Percentiles rank a stretch among this genome's conserved stretches.
Evolutionary conservation across 2,888 invertebrate species (phyloP).

Genomic region (Apantesis nais): DNA sequence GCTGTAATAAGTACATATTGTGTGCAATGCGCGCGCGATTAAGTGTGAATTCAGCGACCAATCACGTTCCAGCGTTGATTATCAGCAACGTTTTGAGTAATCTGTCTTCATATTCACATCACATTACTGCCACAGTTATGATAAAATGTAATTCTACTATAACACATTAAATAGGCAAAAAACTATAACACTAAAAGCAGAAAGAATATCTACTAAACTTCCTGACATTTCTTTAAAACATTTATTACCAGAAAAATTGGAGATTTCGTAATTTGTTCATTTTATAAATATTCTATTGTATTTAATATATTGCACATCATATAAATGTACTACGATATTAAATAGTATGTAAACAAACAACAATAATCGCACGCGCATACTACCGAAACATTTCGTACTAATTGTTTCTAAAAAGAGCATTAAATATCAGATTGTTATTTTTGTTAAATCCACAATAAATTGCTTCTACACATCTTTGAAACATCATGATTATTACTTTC

Average conservation of each 20-base stretch:
- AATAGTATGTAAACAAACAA: not conserved
- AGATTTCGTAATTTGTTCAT: not conserved
- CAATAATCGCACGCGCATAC: constrained; percentile 47
- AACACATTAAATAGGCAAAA: not conserved
- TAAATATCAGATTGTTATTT: constrained; percentile 6
- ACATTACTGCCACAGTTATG: not conserved
- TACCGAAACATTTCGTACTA: constrained; percentile 20
- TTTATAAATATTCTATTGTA: not conserved
- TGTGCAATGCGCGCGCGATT: constrained; percentile 35
- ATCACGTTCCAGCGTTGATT: constrained; percentile 18
- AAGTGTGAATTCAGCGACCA: constrained; percentile 14
- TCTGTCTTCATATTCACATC: constrained; percentile 15
- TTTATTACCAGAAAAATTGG: not conserved
- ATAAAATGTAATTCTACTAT: not conserved
- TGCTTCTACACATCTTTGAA: constrained; percentile 22
- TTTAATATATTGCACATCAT: not conserved
- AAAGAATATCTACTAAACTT: not conserved
- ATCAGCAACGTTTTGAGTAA: constrained; percentile 15
- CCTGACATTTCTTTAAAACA: not conserved
- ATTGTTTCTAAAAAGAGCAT: not conserved
- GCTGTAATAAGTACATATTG: constrained; percentile 23
- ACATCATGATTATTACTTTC: constrained; percentile 4
- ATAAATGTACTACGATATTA: not conserved
- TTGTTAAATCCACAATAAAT: constrained; percentile 20
- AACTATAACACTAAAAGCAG: not conserved